A percentile compares a stretch with the other conserved stretches of the same genome.
These are phyloP conservation scores for Bostrychus sinensis DNA, from an alignment of 2,113 vertebrate species.

Conservation along the genomic window DNA sequence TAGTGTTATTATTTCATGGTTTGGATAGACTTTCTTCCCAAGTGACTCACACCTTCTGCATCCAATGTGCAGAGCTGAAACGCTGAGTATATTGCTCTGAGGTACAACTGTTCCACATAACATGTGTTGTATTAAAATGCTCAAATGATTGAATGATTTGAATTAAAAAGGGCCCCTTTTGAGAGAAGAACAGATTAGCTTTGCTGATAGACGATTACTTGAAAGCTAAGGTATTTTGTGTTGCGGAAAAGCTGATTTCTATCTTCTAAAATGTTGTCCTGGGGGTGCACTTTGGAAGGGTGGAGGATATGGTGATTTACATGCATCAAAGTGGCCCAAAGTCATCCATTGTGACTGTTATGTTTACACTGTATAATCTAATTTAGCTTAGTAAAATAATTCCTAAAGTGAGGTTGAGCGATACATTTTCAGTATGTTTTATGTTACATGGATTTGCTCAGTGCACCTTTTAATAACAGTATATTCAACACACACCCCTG, in stretches of 20 bases:
- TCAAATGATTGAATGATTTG: constrained; percentile 75
- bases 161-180: constrained; percentile 69
- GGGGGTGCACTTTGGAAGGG: constrained; percentile 46
- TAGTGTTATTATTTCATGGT: constrained; percentile 71
- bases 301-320: constrained; percentile 66
- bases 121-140: constrained; percentile 73
- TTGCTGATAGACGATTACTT: constrained; percentile 78
- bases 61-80: constrained; percentile 63
- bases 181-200: constrained; percentile 73
- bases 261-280: constrained; percentile 69
- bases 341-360: constrained; percentile 47
- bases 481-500: constrained; percentile 60
- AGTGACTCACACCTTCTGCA: constrained; percentile 68
- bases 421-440: constrained; percentile 22
- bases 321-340: constrained; percentile 68
- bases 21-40: constrained; percentile 68
- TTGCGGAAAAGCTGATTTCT: constrained; percentile 76
- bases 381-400: constrained; percentile 51
- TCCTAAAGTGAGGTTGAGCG: constrained; percentile 35
- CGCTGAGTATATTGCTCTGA: constrained; percentile 72
- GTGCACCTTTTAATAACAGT: constrained; percentile 61
- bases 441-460: constrained; percentile 23
- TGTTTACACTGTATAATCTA: constrained; percentile 59
- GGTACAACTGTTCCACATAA: constrained; percentile 76
- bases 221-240: constrained; percentile 76